A percentile compares a stretch with the other conserved stretches of the same genome.
phyloP scores from a whole-genome alignment of 2,797 vertebrate genomes.

The Liasis olivaceus region DNA sequence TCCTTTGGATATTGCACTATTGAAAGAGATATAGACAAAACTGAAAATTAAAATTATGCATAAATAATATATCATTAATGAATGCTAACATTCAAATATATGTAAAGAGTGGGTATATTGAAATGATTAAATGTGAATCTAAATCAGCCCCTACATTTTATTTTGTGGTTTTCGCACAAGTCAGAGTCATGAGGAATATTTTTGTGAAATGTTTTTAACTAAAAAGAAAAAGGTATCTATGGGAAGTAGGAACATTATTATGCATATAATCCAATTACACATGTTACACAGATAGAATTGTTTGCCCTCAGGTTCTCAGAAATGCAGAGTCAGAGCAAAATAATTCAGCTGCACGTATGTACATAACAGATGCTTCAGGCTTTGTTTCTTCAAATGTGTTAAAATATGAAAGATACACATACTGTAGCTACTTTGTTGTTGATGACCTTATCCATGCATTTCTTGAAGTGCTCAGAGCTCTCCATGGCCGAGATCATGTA shows the following conservation, averaged over 20 bases:
- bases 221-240: not conserved
- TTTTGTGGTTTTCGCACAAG: not conserved
- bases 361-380: slow-evolving; percentile 9
- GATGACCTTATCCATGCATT: slow-evolving; percentile 55
- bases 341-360: slow-evolving; percentile 16
- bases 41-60: not conserved
- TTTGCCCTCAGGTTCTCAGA: not conserved
- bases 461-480: slow-evolving; percentile 52
- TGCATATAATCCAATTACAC: not conserved
- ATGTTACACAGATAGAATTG: not conserved
- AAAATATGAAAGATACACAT: slow-evolving; percentile 27
- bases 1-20: not conserved
- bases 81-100: not conserved
- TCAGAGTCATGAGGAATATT: not conserved
- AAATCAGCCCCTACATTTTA: not conserved
- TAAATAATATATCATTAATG: not conserved
- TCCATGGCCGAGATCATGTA: slow-evolving; percentile 31
- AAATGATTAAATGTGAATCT: not conserved
- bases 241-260: not conserved
- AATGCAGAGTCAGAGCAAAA: not conserved
- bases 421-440: slow-evolving; percentile 34
- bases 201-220: not conserved
- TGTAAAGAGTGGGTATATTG: not conserved
- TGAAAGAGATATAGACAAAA: not conserved
- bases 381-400: slow-evolving; percentile 26